A percentile compares a stretch with the other conserved stretches of the same genome.
Evolutionary conservation across 2,113 vertebrate species (phyloP).

Genomic region (Oncorhynchus nerka): DNA sequence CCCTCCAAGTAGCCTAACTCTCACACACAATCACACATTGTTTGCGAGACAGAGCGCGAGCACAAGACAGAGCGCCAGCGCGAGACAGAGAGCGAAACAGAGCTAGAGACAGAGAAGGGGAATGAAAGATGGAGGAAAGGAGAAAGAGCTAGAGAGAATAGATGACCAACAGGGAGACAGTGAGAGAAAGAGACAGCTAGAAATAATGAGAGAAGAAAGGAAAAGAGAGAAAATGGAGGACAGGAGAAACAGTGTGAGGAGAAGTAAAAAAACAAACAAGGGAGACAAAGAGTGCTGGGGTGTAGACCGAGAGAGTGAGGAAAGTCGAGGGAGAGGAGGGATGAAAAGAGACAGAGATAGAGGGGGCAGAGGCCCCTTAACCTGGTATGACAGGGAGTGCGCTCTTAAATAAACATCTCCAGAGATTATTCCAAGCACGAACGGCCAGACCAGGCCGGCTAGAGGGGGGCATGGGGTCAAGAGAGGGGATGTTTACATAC

Average conservation of each 20-base stretch:
- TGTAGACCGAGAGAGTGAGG: constrained; percentile 47
- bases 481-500: not conserved
- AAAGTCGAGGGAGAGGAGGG: constrained; percentile 35
- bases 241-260: constrained; percentile 18
- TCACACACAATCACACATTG: too few species aligned
- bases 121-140: not conserved
- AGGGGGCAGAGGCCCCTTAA: constrained; percentile 61
- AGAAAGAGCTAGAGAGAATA: constrained; percentile 5
- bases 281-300: constrained; percentile 14
- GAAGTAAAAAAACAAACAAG: not conserved
- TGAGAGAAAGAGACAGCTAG: constrained; percentile 17
- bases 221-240: constrained; percentile 3
- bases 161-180: too few species aligned
- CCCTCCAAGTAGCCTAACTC: too few species aligned
- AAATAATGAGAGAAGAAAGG: not conserved
- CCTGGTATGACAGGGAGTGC: constrained; percentile 72
- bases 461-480: not conserved
- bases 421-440: constrained; percentile 68
- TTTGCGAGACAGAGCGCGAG: too few species aligned
- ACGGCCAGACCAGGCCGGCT: constrained; percentile 47
- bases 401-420: constrained; percentile 76
- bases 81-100: not conserved
- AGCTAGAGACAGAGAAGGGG: constrained; percentile 15
- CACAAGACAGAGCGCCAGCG: not conserved
- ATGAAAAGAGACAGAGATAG: not conserved